Conservation (phyloP, 92 coral and sea anemone genomes). For the Porites evermanni region DNA sequence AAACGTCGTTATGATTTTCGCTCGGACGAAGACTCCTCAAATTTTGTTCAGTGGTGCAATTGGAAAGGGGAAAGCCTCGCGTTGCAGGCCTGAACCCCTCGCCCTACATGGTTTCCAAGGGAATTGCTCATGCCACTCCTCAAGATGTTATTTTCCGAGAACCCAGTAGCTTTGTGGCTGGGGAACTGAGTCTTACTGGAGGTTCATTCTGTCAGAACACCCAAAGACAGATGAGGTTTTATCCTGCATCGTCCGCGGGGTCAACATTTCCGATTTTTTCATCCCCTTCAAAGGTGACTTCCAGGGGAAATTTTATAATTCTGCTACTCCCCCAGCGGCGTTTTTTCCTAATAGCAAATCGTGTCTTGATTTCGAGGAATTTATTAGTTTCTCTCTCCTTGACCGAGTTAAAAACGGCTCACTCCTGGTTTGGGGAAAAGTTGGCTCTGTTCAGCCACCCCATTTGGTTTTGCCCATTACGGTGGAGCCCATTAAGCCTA, state of each 20-base stretch:
- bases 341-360: neutral
- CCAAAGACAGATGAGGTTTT: neutral
- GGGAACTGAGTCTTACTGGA: neutral
- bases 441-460: no score
- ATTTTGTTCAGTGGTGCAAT: neutral
- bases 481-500: neutral
- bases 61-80: no score
- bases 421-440: no score
- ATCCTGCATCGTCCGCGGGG: neutral
- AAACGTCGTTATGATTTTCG: conserved; percentile 1
- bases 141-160: neutral
- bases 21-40: neutral
- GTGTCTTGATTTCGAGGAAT: neutral
- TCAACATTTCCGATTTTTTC: neutral
- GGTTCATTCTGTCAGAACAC: neutral
- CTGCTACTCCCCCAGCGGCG: neutral
- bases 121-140: neutral
- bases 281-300: neutral
- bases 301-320: neutral
- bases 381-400: no score
- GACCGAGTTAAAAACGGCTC: no score
- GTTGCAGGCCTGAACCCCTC: neutral
- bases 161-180: neutral
- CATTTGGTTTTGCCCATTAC: neutral
- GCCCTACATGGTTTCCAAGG: neutral